Conservation (phyloP, 2,113 vertebrate species). For the Amia ocellicauda region DNA sequence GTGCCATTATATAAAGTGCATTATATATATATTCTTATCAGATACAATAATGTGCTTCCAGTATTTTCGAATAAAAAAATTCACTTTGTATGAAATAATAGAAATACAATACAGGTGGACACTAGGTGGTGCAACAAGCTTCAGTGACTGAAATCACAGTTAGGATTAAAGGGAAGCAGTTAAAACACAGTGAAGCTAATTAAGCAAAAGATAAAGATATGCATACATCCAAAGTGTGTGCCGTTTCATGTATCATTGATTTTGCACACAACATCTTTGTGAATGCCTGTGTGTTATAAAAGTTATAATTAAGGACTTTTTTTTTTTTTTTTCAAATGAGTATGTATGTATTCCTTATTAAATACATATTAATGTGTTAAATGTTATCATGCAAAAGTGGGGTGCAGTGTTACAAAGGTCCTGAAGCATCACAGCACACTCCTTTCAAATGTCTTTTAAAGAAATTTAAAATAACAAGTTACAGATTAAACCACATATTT, state of each 20-base stretch:
- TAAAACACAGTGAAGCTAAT: too few species aligned
- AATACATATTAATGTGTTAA: too few species aligned
- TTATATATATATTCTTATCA: too few species aligned
- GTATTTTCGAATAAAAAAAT: neutral
- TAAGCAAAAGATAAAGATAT: too few species aligned
- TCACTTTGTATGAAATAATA: neutral
- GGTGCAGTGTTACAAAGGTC: slow-evolving; percentile 34
- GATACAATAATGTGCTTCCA: neutral
- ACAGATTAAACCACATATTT: slow-evolving; percentile 74
- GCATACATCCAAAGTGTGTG: neutral
- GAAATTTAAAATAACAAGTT: slow-evolving; percentile 70
- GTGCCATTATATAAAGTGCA: too few species aligned
- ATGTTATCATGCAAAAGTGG: neutral
- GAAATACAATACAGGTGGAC: neutral
- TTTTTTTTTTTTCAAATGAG: too few species aligned
- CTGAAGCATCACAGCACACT: slow-evolving; percentile 31
- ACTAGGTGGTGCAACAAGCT: slow-evolving; percentile 19
- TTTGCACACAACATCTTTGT: neutral
- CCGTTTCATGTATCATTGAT: neutral
- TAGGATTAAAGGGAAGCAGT: neutral
- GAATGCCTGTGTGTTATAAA: neutral
- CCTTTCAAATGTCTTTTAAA: slow-evolving; percentile 64
- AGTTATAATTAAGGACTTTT: slow-evolving; percentile 32
- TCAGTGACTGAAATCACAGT: neutral
- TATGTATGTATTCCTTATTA: too few species aligned